Evolutionary conservation across 2,797 vertebrate species (phyloP).

Genomic region (Ctenopoma kingsleyae): DNA sequence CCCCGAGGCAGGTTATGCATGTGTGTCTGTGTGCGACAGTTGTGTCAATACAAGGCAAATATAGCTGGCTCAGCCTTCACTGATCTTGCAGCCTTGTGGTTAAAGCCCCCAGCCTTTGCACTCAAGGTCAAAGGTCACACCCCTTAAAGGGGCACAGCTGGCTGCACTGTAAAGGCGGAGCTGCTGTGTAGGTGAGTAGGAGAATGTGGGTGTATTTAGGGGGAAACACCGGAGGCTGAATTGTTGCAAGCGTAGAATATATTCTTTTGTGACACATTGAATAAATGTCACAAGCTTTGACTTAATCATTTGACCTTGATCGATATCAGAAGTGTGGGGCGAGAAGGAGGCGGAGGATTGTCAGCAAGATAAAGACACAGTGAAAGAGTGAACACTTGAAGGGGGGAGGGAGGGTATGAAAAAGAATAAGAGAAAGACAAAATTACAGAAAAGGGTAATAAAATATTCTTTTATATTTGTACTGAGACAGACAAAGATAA

Average conservation of each 20-base stretch:
- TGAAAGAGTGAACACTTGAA: constrained; percentile 4
- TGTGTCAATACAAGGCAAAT: constrained; percentile 66
- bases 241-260: constrained; percentile 8
- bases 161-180: constrained; percentile 50
- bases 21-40: constrained; percentile 35
- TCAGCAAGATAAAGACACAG: constrained; percentile 11
- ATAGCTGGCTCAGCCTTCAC: constrained; percentile 61
- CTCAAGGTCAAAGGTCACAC: constrained; percentile 62
- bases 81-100: constrained; percentile 61
- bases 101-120: constrained; percentile 68
- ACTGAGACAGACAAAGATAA: constrained; percentile 3
- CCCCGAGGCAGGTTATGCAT: constrained; percentile 41
- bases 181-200: neutral
- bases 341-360: neutral
- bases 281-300: constrained; percentile 58
- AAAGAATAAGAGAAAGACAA: neutral
- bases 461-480: neutral
- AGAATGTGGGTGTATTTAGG: constrained; percentile 1
- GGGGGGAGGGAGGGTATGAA: too few species aligned
- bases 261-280: constrained; percentile 49
- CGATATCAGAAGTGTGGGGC: constrained; percentile 25
- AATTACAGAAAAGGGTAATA: neutral
- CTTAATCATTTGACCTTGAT: constrained; percentile 60
- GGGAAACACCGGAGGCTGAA: neutral
- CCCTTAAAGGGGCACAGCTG: constrained; percentile 71